These are phyloP conservation scores for Gallinago stenura DNA, from an alignment of 2,797 vertebrate species.

Conservation along the genomic window DNA sequence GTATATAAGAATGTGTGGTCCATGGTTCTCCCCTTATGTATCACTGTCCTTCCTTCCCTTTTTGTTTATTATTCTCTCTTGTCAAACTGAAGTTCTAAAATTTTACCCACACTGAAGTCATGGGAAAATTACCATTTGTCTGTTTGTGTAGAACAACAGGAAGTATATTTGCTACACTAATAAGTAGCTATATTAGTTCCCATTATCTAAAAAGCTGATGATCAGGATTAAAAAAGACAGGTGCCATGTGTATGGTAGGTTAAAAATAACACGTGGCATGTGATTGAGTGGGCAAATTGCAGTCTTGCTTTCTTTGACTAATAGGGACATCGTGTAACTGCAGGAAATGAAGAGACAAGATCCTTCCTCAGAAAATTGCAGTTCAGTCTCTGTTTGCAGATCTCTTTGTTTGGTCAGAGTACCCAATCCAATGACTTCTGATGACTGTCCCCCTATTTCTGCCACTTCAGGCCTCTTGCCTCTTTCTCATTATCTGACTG, in stretches of 20 bases:
- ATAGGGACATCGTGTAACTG: neutral
- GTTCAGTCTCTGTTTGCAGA: neutral
- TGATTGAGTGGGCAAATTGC: neutral
- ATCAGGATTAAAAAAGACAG: neutral
- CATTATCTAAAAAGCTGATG: constrained; percentile 6
- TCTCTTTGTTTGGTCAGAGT: neutral
- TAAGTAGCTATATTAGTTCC: neutral
- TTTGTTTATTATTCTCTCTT: constrained; percentile 17
- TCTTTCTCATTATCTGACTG: neutral
- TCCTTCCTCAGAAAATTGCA: neutral
- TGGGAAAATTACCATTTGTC: neutral
- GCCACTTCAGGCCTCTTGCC: neutral
- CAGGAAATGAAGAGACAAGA: neutral
- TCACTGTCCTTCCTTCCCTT: neutral
- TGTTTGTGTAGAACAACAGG: neutral
- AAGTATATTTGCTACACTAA: neutral
- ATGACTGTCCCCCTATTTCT: neutral
- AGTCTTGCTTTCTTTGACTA: neutral
- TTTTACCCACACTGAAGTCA: neutral
- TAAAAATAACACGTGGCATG: constrained; percentile 3
- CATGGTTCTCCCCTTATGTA: neutral
- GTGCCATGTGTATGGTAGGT: neutral
- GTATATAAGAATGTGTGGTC: neutral
- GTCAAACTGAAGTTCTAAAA: neutral
- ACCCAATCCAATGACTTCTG: fast-evolving